Base-by-base conservation (phyloP, 2,797 vertebrate species). In the Chaetophractus vellerosus region DNA sequence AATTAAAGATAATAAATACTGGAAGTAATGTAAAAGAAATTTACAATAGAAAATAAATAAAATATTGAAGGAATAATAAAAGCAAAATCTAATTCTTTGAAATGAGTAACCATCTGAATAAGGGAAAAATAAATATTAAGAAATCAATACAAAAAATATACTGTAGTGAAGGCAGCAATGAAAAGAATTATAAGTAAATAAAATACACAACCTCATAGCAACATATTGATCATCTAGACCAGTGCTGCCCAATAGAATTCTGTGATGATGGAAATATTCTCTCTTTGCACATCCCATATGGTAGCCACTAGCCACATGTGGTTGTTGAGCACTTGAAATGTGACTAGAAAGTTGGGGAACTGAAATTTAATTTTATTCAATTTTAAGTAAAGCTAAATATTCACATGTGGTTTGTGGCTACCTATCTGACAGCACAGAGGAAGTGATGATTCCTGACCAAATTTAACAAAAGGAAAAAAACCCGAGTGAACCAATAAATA, bases 31-130 rank as follows among this genome's bases (percentile, higher is more conserved):
- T n/a, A n/a, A n/a, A n/a, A n/a, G n/a, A 82, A 71, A 41, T 55
- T 80, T 83, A 59, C 33, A 90, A 48, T 72, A 79, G 72, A 63
- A 90, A 75, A 79, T 14, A 69, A 66, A 28, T n/a, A n/a, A n/a
- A n/a, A 79, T 75, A 68, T 24, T 55, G 31, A 63, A 94, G 79
- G 23, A 38, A 72, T 80, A 55, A 38, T 80, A 79, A 74, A 71
- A 41, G 48, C 15, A 81, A 91, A 81, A 57, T 68, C 41, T 66
- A 81, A 11, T 50, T 81, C 26, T 75, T 66, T 52, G 66, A 79
- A 61, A 59, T 50, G n/a, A 75, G 1, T 33, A 68, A 81, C 16
- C 19, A 79, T 3, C 33, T 91, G 48, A 63, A 64, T 36, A 80
- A 64, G 48, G n/a, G 69, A 64, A 55, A 63, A 33, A 33, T 11